phyloP scores from a whole-genome alignment of 2,113 vertebrate species.

The Prolemur simus region DNA sequence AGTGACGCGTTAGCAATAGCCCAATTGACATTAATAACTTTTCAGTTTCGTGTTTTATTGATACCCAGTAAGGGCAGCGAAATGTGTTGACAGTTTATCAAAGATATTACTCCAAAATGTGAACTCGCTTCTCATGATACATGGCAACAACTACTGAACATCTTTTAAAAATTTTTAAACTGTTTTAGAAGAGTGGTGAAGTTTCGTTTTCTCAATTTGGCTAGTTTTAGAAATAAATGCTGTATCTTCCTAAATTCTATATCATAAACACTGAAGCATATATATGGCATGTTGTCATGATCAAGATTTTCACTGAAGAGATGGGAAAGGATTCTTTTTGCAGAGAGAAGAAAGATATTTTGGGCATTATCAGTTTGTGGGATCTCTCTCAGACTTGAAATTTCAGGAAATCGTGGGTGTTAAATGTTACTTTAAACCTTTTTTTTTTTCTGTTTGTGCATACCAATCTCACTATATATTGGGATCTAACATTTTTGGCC shows the following conservation, averaged over 20 bases:
- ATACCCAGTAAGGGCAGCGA: not conserved
- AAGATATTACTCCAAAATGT: not conserved
- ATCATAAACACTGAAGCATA: not conserved
- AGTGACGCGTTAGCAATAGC: not conserved
- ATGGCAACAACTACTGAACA: not conserved
- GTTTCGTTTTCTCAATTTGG: not conserved
- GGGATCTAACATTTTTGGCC: not conserved
- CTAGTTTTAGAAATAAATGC: not conserved
- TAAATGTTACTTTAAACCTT: not conserved
- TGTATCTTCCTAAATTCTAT: not conserved
- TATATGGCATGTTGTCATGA: not conserved
- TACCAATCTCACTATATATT: not conserved
- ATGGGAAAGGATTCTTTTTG: not conserved
- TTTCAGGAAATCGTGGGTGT: not conserved
- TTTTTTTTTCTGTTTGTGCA: not conserved
- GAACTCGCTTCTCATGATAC: not conserved
- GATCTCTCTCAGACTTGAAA: constrained; percentile 4
- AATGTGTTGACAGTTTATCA: not conserved
- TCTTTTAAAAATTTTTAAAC: not conserved
- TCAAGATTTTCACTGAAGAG: not conserved
- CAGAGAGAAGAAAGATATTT: not conserved
- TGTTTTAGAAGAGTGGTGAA: not conserved
- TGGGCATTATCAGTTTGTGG: not conserved
- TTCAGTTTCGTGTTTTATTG: not conserved
- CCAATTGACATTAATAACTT: not conserved